Percentiles rank a stretch among this genome's conserved stretches.
phyloP scores from a whole-genome alignment of 2,113 vertebrate species.

The Phalacrocorax aristotelis region DNA sequence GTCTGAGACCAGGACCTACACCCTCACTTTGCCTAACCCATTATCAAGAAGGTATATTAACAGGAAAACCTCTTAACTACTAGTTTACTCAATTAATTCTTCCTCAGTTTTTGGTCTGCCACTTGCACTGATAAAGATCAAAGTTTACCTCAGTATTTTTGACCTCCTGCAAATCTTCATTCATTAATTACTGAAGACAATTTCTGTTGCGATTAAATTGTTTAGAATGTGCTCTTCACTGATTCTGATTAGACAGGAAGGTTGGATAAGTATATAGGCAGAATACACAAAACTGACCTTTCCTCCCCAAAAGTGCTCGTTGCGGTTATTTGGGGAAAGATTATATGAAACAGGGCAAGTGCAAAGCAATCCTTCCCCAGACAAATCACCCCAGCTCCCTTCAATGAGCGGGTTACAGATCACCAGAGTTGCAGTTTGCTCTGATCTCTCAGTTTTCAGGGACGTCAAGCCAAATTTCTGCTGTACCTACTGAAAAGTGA shows the following conservation, averaged over 20 bases:
- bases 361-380: not conserved
- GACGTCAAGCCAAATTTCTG: not conserved
- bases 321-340: not conserved
- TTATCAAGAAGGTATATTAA: not conserved
- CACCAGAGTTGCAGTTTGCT: rapidly evolving
- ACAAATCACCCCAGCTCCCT: not conserved
- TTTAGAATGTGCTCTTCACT: not conserved
- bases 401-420: not conserved
- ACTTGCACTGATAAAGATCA: not conserved
- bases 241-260: not conserved
- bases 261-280: not conserved
- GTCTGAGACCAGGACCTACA: not conserved
- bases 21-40: not conserved
- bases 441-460: not conserved
- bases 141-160: not conserved
- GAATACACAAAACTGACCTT: not conserved
- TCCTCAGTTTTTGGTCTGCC: not conserved
- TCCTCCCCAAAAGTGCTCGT: not conserved
- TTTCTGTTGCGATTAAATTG: not conserved
- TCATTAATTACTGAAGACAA: not conserved
- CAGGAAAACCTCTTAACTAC: not conserved
- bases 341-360: rapidly evolving
- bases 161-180: not conserved
- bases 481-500: not conserved
- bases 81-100: not conserved